Evolutionary conservation across 2,113 vertebrate species (phyloP), one percentile per base, ranked within the genome.

Genomic region (Platichthys stellatus): DNA sequence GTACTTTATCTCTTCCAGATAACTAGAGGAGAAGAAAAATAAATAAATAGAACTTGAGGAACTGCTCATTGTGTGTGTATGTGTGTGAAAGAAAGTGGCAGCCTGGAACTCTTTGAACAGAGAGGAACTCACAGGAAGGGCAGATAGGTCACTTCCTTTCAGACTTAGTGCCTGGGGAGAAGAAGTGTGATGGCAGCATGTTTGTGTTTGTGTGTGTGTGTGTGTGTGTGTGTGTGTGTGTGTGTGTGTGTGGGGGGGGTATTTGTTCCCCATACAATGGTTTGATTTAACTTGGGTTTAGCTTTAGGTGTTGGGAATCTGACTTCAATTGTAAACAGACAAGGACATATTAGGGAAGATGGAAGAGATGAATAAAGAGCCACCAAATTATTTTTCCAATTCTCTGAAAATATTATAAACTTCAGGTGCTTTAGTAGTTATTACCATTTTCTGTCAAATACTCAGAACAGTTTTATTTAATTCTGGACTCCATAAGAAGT

Each of bases 1-100:
- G 76, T 83, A 84, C 90, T 91, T 94, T 95, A 95, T 95, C 93
- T 88, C 68, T 40, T 15, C 17, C 56, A 89, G 93, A 94, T 94
- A 94, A 93, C 85, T 63, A 67, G 79, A 8, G 60, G 53, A 80
- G 85, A 65, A 63, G 69, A 81, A 90, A 93, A 86, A 92, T 82
- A 93, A 93, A 94, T 90, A 94, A 93, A 93, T 90, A 90, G 69
- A 80, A 78, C 73, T 71, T 64, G 71, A 77, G 74, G 69, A 78
- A 63, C 63, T 71, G 67, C 78, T 83, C 80, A 87, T 85, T 92
- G 88, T 80, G 78, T 80, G 77, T 66, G 53, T 47, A 24, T 24
- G 24, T 24, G 57, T 63, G 28, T 28, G 49, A 51, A 63, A 72
- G 49, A 76, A 78, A 86, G 90, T 81, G 83, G 82, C 85, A 83